phyloP scores from a whole-genome alignment of 2,113 vertebrate species.

The Benitochromis conjunctus region DNA sequence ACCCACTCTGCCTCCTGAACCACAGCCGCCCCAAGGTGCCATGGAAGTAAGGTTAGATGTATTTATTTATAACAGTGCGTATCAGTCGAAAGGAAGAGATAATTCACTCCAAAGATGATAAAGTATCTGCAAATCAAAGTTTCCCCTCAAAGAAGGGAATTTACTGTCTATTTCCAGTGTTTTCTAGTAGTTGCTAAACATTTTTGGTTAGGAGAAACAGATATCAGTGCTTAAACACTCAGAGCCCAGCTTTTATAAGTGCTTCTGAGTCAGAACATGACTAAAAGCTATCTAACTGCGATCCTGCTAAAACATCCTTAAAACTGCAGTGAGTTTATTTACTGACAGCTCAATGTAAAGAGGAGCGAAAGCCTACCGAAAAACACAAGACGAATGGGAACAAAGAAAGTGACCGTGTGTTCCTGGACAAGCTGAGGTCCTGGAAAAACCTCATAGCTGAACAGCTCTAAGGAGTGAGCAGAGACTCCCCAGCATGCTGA shows the following conservation, averaged over 20 bases:
- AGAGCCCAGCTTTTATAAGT: background rate
- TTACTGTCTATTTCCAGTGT: background rate
- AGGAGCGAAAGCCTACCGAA: accelerated
- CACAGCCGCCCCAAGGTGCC: background rate
- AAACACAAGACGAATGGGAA: background rate
- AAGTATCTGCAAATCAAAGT: background rate
- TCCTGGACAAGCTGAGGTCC: background rate
- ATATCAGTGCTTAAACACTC: background rate
- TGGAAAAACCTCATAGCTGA: background rate
- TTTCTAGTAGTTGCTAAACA: background rate
- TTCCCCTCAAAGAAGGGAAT: accelerated
- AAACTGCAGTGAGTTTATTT: background rate
- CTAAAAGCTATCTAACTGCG: background rate
- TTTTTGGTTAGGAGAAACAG: accelerated
- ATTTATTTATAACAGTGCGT: background rate
- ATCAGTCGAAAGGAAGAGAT: background rate
- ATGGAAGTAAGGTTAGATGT: background rate
- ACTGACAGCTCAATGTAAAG: background rate
- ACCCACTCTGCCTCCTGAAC: background rate
- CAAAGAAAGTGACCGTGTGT: background rate
- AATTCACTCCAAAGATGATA: background rate
- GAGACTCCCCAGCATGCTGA: background rate
- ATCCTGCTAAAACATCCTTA: background rate
- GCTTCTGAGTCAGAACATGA: background rate
- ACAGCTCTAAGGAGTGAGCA: background rate